Evolutionary conservation across 2,797 vertebrate genomes (phyloP), one percentile per base, ranked within the genome.

Genomic region (Xiphorhynchus erythropygius): DNA sequence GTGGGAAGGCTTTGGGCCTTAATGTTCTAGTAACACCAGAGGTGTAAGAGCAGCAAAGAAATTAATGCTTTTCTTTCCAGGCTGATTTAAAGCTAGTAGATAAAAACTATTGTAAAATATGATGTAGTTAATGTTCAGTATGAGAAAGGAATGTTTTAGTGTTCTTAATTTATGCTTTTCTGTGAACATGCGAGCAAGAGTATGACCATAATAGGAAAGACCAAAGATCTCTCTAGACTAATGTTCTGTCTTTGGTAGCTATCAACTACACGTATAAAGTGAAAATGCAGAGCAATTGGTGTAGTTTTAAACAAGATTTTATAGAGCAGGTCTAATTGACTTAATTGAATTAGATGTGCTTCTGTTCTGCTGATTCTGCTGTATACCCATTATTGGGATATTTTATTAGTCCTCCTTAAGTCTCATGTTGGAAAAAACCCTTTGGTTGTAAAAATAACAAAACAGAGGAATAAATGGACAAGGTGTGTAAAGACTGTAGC

Each of bases 291-390:
- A 79, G 18, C 15, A 57, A 41, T 84, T 89, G 76, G 14, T 79
- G 6, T 49, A 32, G 35, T 55, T 75, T 62, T 64, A 73, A 69
- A 30, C 37, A 44, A 22, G 23, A 14, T 67, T 79, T 90, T 89
- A 56, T n/a, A 57, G 37, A 82, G 59, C 33, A 50, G 14, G 10
- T 80, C 47, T 88, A 84, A 94, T 30, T 84, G 27, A 56, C 24
- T n/a, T 56, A 27, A 60, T 59, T 44, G 18, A 85, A 63, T 85
- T 68, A 53, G 49, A 56, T 46, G 42, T 35, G 27, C 7, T 49
- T 93, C 18, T 60, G 52, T 92, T 93, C 79, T 85, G 6, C 76
- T 77, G 15, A 41, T 89, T 85, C 64, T 75, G 4, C 68, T 60
- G 13, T 62, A 53, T 53, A 68, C 21, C 24, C 50, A 11, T 65